Percentiles rank a stretch among this genome's conserved stretches.
Evolutionary conservation across 2,113 vertebrate species (phyloP).

Genomic region (Anguilla japonica): DNA sequence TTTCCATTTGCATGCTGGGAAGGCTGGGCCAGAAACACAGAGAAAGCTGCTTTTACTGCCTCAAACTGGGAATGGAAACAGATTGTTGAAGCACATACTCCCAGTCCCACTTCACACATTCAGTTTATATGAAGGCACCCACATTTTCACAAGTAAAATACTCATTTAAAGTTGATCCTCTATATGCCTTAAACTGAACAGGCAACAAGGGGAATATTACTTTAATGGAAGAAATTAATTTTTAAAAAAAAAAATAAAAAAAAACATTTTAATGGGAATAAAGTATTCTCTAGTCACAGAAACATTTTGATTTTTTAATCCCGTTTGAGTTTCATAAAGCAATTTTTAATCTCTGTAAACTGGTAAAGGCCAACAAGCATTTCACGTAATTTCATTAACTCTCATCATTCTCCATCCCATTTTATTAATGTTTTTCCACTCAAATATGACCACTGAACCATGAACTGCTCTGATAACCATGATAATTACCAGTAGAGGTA

Average conservation of each 20-base stretch:
- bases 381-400: slow-evolving; percentile 36
- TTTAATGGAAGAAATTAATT: neutral
- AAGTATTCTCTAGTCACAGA: neutral
- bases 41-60: neutral
- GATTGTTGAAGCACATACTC: neutral
- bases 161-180: neutral
- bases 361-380: slow-evolving; percentile 40
- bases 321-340: slow-evolving; percentile 37
- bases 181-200: neutral
- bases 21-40: slow-evolving; percentile 17
- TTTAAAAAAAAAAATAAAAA: too few species aligned
- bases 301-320: slow-evolving; percentile 7
- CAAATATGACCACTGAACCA: neutral
- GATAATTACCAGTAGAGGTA: neutral
- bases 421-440: slow-evolving; percentile 21
- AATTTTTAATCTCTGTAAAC: slow-evolving; percentile 28
- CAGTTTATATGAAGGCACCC: neutral
- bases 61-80: neutral
- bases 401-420: slow-evolving; percentile 51
- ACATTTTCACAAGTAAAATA: neutral
- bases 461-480: neutral
- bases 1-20: slow-evolving; percentile 36
- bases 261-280: neutral
- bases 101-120: neutral
- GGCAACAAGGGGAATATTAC: neutral